Evolutionary conservation across 1,140 invertebrate species (phyloP).

Genomic region (Aphidius gifuensis): DNA sequence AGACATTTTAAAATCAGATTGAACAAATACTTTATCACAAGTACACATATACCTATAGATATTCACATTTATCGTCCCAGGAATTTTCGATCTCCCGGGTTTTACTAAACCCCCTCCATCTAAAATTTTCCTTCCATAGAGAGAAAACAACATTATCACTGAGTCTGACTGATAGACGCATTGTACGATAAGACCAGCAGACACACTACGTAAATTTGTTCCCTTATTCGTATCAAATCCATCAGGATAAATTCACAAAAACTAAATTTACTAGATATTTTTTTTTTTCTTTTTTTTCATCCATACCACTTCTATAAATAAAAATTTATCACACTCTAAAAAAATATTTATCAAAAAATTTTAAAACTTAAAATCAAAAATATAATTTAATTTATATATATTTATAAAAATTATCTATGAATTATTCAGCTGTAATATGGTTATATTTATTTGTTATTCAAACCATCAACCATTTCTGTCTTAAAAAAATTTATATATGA

Average conservation of each 20-base stretch:
- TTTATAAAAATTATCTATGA: no score
- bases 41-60: no score
- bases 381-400: no score
- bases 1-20: no score
- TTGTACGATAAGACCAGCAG: slow-evolving; percentile 8
- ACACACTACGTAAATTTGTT: slow-evolving; percentile 4
- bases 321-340: neutral
- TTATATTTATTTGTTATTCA: slow-evolving; percentile 24
- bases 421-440: no score
- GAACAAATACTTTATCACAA: no score
- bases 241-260: neutral
- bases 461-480: slow-evolving; percentile 13
- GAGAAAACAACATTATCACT: slow-evolving; percentile 10
- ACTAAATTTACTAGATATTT: neutral
- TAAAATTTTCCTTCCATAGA: neutral
- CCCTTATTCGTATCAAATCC: neutral
- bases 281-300: neutral
- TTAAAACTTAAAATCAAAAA: no score
- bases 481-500: neutral
- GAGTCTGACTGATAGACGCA: slow-evolving; percentile 7
- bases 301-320: neutral
- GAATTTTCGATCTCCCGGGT: no score
- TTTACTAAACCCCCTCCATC: no score
- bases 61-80: no score
- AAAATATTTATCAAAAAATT: slow-evolving; percentile 13